Conservation (phyloP, 2,113 vertebrate species). For the Probosciger aterrimus region DNA sequence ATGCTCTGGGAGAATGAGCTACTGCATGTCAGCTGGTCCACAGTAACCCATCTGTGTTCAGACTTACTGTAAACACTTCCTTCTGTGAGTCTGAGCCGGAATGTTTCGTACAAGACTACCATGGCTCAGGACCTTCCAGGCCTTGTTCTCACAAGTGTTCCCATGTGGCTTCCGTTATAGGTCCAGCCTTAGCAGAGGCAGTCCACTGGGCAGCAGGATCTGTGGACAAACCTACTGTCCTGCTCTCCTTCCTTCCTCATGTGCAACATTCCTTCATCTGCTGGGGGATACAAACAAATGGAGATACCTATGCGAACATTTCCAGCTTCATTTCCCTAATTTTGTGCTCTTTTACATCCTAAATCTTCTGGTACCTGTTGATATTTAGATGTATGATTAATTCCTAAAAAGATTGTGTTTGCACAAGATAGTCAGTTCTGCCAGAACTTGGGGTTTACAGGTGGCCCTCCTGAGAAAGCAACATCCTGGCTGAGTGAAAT, state of each 20-base stretch:
- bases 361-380: neutral
- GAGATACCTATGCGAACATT: neutral
- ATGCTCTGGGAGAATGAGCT: neutral
- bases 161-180: rapidly evolving
- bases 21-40: neutral
- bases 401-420: neutral
- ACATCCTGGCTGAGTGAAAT: neutral
- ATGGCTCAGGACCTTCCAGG: neutral
- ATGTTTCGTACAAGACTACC: neutral
- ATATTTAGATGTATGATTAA: neutral
- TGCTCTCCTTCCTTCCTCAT: neutral
- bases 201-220: neutral
- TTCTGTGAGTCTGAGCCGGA: neutral
- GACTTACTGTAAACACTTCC: neutral
- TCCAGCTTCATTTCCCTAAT: neutral
- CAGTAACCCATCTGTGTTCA: neutral
- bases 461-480: neutral
- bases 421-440: neutral
- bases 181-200: neutral
- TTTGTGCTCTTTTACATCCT: neutral
- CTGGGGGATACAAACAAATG: neutral
- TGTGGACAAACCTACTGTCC: rapidly evolving
- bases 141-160: neutral
- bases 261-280: rapidly evolving
- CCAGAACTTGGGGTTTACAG: neutral